These are phyloP conservation scores for Rhinopomastus cyanomelas DNA, from an alignment of 2,113 vertebrate species.

Conservation along the genomic window DNA sequence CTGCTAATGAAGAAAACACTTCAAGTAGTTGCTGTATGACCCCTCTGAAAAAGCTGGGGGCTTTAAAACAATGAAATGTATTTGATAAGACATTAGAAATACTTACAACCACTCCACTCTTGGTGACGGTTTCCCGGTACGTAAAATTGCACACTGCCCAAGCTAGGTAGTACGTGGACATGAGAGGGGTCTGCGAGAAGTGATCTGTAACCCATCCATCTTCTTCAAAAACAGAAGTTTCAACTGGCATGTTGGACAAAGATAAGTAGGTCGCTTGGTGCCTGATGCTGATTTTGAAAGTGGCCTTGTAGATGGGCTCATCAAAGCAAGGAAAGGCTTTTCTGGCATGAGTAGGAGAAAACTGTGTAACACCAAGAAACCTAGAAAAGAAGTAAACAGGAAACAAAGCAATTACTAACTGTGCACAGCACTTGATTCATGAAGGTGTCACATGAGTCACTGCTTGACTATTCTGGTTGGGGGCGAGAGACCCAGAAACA, in stretches of 20 bases:
- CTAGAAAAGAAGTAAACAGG: conserved; percentile 68
- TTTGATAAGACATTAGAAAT: conserved; percentile 5
- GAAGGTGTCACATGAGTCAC: not conserved
- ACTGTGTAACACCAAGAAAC: conserved; percentile 94
- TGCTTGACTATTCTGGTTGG: not conserved
- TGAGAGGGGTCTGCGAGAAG: conserved; percentile 92
- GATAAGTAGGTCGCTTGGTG: conserved; percentile 92
- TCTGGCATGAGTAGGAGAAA: conserved; percentile 94
- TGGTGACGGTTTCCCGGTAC: conserved; percentile 86
- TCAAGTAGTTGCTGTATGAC: not conserved
- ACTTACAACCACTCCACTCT: conserved; percentile 89
- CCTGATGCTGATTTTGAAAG: conserved; percentile 91
- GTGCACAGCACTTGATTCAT: not conserved
- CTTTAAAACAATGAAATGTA: conserved; percentile 4
- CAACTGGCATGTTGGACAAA: conserved; percentile 96
- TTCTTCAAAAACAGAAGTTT: conserved; percentile 84
- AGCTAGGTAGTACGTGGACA: conserved; percentile 97
- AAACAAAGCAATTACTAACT: not conserved
- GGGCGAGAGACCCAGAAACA: not conserved
- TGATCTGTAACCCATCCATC: conserved; percentile 91
- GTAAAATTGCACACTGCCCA: conserved; percentile 99
- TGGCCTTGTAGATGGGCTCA: conserved; percentile 97
- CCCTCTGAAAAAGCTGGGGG: not conserved
- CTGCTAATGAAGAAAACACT: not conserved
- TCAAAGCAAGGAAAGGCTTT: conserved; percentile 99